These are phyloP conservation scores for Sebastes taczanowskii DNA, from an alignment of 2,797 vertebrate species.

Conservation along the genomic window DNA sequence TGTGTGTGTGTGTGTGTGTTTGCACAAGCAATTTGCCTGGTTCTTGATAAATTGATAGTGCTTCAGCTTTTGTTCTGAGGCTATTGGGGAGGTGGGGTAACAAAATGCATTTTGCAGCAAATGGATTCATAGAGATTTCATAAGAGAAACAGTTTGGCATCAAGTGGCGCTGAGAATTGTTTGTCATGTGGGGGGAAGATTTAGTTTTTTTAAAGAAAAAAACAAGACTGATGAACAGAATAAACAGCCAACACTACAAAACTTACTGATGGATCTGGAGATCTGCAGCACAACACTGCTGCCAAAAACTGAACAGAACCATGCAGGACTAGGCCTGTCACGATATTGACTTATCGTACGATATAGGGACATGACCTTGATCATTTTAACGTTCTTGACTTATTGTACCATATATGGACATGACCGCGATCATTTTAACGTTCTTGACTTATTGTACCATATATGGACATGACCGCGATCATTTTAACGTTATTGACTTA, in stretches of 20 bases:
- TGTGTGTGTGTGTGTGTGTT: slow-evolving; percentile 17
- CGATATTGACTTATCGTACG: too few species aligned
- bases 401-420: too few species aligned
- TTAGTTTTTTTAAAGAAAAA: neutral
- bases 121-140: slow-evolving; percentile 66
- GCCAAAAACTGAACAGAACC: neutral
- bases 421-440: fast-evolving
- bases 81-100: slow-evolving; percentile 27
- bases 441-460: fast-evolving
- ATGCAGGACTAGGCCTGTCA: neutral
- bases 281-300: neutral
- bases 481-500: too few species aligned
- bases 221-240: neutral
- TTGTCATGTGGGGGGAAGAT: slow-evolving; percentile 7
- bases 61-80: slow-evolving; percentile 72
- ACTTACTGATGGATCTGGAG: neutral
- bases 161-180: slow-evolving; percentile 28
- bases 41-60: slow-evolving; percentile 79
- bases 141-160: slow-evolving; percentile 45
- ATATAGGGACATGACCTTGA: too few species aligned
- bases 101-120: slow-evolving; percentile 71
- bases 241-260: slow-evolving; percentile 3
- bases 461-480: too few species aligned
- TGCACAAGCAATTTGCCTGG: slow-evolving; percentile 47
- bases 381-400: too few species aligned